phyloP scores from a whole-genome alignment of 2,888 invertebrate species.

The Drosophila merina region DNA sequence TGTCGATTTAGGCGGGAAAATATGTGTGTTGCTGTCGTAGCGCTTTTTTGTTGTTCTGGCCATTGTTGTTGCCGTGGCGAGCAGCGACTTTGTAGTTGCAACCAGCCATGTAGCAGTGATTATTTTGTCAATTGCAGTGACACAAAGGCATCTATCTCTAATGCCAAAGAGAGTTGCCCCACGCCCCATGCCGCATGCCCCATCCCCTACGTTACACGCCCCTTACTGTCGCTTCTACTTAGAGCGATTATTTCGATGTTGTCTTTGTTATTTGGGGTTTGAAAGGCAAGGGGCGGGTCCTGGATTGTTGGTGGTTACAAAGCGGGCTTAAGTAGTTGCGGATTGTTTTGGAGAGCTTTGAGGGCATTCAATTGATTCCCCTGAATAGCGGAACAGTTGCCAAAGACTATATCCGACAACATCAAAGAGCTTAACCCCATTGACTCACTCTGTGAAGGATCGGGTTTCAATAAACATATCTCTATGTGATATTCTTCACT shows the following conservation, averaged over 20 bases:
- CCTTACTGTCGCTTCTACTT: slow-evolving; percentile 7
- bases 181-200: neutral
- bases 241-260: slow-evolving; percentile 62
- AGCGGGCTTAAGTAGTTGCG: slow-evolving; percentile 71
- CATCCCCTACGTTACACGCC: neutral
- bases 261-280: slow-evolving; percentile 55
- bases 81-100: slow-evolving; percentile 19
- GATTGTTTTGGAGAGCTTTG: slow-evolving; percentile 44
- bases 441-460: slow-evolving; percentile 30
- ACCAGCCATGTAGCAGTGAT: slow-evolving; percentile 70
- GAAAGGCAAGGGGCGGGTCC: neutral
- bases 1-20: slow-evolving; percentile 72
- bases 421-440: slow-evolving; percentile 48
- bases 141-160: slow-evolving; percentile 77
- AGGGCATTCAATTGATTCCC: slow-evolving; percentile 52
- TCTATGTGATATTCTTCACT: slow-evolving; percentile 14
- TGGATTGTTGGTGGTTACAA: slow-evolving; percentile 20
- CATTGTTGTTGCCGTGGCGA: slow-evolving; percentile 40
- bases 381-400: slow-evolving; percentile 28
- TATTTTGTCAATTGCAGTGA: slow-evolving; percentile 81
- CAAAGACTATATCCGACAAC: slow-evolving; percentile 39
- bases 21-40: slow-evolving; percentile 65
- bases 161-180: slow-evolving; percentile 49
- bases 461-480: neutral
- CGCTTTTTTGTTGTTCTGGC: slow-evolving; percentile 31